Evolutionary conservation across 2,797 vertebrate genomes (phyloP).

Genomic region (Xenopus petersii): DNA sequence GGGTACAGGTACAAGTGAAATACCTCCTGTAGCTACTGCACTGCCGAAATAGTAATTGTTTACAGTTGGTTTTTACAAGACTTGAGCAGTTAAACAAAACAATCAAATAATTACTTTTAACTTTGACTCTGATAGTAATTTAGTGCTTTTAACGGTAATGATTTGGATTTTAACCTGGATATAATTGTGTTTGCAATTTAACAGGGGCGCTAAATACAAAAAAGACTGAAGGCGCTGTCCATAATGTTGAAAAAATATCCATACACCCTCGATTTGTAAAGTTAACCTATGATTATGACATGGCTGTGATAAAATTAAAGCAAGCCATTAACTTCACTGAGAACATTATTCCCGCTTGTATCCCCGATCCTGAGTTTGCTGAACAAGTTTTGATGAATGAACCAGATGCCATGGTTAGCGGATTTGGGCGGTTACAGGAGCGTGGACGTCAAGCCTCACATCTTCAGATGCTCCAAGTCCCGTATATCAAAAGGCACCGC

Average conservation of each 20-base stretch:
- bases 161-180: neutral
- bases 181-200: neutral
- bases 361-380: constrained; percentile 80
- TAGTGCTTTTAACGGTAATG: no score
- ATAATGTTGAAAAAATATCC: constrained; percentile 66
- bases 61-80: no score
- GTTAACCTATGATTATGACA: constrained; percentile 82
- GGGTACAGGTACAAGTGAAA: no score
- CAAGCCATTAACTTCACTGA: constrained; percentile 72
- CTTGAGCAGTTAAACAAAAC: no score
- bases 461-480: constrained; percentile 77
- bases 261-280: constrained; percentile 69
- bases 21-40: no score
- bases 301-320: constrained; percentile 80
- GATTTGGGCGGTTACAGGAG: constrained; percentile 82
- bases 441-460: constrained; percentile 63
- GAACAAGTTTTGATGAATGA: constrained; percentile 83
- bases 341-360: constrained; percentile 79
- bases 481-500: constrained; percentile 73
- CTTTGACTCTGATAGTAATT: no score
- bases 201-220: constrained; percentile 79
- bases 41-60: no score
- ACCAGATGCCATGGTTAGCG: constrained; percentile 73
- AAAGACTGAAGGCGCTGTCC: constrained; percentile 51
- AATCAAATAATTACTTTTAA: no score